Conservation (phyloP, 2,888 invertebrate species). For the Drosophila vallismaia region DNA sequence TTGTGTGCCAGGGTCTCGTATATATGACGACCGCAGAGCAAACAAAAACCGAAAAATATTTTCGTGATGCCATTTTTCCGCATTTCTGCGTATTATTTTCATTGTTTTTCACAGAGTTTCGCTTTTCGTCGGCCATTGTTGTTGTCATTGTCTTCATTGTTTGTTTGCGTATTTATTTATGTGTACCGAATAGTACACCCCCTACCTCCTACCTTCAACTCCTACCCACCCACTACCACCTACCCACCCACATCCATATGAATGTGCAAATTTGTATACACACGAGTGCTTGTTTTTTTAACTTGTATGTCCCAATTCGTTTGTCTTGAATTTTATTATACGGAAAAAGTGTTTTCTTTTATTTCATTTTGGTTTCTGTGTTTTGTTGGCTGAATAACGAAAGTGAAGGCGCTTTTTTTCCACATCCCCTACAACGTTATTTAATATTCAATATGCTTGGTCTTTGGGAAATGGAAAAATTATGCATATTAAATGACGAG, state of each 20-base stretch:
- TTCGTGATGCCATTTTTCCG: constrained; percentile 52
- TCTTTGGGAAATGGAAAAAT: constrained; percentile 75
- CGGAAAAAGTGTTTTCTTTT: constrained; percentile 57
- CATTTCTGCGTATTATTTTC: constrained; percentile 72
- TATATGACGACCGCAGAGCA: constrained; percentile 11
- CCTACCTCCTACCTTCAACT: too few relatives aligned
- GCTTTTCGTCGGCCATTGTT: constrained; percentile 45
- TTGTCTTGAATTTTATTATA: constrained; percentile 76
- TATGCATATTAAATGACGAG: constrained; percentile 76
- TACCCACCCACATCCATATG: not conserved
- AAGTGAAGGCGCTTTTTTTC: not conserved
- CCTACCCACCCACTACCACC: not conserved
- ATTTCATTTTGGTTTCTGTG: constrained; percentile 28
- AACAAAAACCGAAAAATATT: constrained; percentile 53
- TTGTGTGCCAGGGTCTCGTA: constrained; percentile 4
- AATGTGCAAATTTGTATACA: constrained; percentile 1
- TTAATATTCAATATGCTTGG: constrained; percentile 79
- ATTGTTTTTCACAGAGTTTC: constrained; percentile 62
- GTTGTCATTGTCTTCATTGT: constrained; percentile 47
- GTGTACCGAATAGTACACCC: constrained; percentile 10
- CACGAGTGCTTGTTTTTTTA: constrained; percentile 48
- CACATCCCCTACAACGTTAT: constrained; percentile 54
- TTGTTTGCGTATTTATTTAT: constrained; percentile 66
- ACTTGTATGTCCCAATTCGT: constrained; percentile 71
- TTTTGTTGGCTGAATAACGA: constrained; percentile 15